These are phyloP conservation scores for Bufotes viridis DNA, from an alignment of 2,797 vertebrate species.

Conservation along the genomic window DNA sequence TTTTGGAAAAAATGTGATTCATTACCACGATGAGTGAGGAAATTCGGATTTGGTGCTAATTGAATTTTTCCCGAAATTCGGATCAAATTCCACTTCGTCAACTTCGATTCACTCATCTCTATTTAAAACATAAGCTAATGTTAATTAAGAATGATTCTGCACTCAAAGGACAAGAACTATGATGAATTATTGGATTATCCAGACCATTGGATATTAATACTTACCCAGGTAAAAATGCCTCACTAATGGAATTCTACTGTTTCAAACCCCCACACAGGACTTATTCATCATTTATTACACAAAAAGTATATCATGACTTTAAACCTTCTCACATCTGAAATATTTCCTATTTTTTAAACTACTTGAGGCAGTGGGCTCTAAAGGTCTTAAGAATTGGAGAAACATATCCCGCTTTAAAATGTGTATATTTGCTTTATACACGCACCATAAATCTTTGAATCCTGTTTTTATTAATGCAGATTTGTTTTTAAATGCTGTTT, in stretches of 20 bases:
- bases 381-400: background rate
- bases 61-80: too few species aligned
- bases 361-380: background rate
- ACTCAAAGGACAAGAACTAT: background rate
- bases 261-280: background rate
- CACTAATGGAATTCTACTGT: background rate
- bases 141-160: background rate
- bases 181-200: background rate
- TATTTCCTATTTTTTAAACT: background rate
- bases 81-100: too few species aligned
- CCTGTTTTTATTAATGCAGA: conserved; percentile 40
- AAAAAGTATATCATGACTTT: background rate
- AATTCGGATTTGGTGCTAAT: too few species aligned
- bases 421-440: conserved; percentile 16
- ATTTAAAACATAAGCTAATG: background rate
- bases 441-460: conserved; percentile 42
- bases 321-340: background rate
- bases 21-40: too few species aligned
- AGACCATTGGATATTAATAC: background rate
- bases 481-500: conserved; percentile 54
- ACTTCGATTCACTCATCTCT: too few species aligned
- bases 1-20: too few species aligned
- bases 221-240: background rate
- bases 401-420: conserved; percentile 20
- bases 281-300: background rate